Evolutionary conservation across 2,888 invertebrate genomes (phyloP).

Genomic region (Neoitamus cyanurus): DNA sequence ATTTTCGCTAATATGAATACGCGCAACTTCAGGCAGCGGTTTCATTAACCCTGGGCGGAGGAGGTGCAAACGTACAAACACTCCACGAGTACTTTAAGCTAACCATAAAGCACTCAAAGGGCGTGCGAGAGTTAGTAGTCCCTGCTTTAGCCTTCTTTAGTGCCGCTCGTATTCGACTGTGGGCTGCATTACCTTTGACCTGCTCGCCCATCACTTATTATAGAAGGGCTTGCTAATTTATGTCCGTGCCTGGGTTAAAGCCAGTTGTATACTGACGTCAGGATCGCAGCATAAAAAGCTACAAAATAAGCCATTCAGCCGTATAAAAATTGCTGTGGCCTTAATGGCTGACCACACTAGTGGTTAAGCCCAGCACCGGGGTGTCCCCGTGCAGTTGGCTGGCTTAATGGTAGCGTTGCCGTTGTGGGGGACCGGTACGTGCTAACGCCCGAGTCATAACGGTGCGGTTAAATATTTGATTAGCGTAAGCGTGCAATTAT

Average conservation of each 20-base stretch:
- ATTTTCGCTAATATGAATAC: conserved; percentile 39
- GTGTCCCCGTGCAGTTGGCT: not conserved
- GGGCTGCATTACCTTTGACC: not conserved
- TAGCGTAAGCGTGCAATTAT: conserved; percentile 21
- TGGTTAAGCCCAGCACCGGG: not conserved
- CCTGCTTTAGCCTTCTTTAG: not conserved
- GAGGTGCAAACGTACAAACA: conserved; percentile 7
- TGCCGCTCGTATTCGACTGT: not conserved
- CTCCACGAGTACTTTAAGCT: not conserved
- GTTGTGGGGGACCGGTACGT: not conserved
- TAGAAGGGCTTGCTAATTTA: not conserved
- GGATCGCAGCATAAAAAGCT: conserved; percentile 4
- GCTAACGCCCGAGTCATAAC: not conserved
- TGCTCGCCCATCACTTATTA: not conserved
- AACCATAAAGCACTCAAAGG: not conserved
- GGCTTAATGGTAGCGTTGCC: not conserved
- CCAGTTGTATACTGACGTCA: not conserved
- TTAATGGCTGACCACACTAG: not conserved
- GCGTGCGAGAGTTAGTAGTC: not conserved
- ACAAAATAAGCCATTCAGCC: conserved; percentile 10
- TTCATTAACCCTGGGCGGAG: not conserved
- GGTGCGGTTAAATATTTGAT: conserved; percentile 35
- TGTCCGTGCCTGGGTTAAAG: not conserved
- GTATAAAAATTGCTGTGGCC: not conserved
- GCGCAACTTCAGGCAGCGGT: not conserved